Conservation (phyloP, 1,140 invertebrate genomes). For the Chlorops oryzae region DNA sequence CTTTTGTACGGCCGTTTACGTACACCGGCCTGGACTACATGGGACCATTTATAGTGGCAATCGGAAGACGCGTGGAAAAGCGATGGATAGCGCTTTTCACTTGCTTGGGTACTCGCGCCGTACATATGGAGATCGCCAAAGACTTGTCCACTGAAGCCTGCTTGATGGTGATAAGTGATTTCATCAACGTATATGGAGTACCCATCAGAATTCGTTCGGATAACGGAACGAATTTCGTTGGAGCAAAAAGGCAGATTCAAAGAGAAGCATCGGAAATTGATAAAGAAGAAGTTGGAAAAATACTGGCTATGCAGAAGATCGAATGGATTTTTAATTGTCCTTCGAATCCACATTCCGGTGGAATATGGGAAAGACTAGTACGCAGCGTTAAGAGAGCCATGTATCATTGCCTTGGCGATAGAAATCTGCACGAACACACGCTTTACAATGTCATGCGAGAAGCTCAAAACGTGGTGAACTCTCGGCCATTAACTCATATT, state of each 20-base stretch:
- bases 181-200: slow-evolving; percentile 8
- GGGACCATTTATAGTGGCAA: slow-evolving; percentile 7
- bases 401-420: slow-evolving; percentile 13
- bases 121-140: slow-evolving; percentile 12
- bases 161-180: slow-evolving; percentile 14
- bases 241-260: slow-evolving; percentile 8
- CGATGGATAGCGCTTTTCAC: slow-evolving; percentile 8
- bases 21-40: slow-evolving; percentile 10
- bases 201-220: slow-evolving; percentile 5
- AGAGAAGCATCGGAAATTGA: background rate
- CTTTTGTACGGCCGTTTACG: slow-evolving; percentile 13
- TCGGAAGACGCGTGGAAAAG: slow-evolving; percentile 10
- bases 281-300: background rate
- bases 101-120: slow-evolving; percentile 12
- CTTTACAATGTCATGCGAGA: slow-evolving; percentile 23
- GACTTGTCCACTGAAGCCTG: slow-evolving; percentile 14
- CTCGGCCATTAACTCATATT: slow-evolving; percentile 27
- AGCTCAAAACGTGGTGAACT: slow-evolving; percentile 25
- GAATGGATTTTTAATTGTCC: slow-evolving; percentile 15
- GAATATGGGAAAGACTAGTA: slow-evolving; percentile 28
- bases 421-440: slow-evolving; percentile 20
- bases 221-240: slow-evolving; percentile 15
- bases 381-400: slow-evolving; percentile 23
- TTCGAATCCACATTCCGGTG: slow-evolving; percentile 15
- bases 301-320: slow-evolving; percentile 5